Evolutionary conservation across 2,797 vertebrate species (phyloP).

Genomic region (Lagorchestes hirsutus): DNA sequence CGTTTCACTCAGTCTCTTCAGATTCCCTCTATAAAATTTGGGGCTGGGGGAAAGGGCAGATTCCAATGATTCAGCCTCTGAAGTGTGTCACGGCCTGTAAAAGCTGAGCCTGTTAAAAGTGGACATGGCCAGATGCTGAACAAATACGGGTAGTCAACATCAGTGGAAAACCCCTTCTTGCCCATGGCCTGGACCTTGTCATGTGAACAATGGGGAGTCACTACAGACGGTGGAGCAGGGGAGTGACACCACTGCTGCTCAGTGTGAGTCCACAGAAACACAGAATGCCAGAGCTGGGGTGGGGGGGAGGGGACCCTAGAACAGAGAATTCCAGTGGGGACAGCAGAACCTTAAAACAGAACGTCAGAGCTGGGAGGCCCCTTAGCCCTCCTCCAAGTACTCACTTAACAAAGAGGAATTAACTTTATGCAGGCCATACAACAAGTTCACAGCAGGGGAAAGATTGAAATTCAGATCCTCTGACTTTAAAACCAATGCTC

Average conservation of each 20-base stretch:
- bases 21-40: not conserved
- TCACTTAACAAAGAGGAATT: not conserved
- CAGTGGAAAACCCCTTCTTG: not conserved
- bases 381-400: not conserved
- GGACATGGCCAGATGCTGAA: not conserved
- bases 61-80: not conserved
- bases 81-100: not conserved
- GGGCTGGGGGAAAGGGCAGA: not conserved
- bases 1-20: not conserved
- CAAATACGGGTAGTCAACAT: not conserved
- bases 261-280: not conserved
- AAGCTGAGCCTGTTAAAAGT: not conserved
- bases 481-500: not conserved
- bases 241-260: not conserved
- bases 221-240: not conserved
- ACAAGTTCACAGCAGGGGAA: not conserved
- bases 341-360: not conserved
- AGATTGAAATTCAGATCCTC: not conserved
- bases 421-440: not conserved
- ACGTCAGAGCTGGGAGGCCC: not conserved
- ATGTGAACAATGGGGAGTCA: not conserved
- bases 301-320: not conserved
- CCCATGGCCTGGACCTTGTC: not conserved
- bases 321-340: not conserved
- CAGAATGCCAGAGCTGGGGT: not conserved